Base-by-base conservation (phyloP, 2,113 vertebrate genomes). In the Camarhynchus parvulus region DNA sequence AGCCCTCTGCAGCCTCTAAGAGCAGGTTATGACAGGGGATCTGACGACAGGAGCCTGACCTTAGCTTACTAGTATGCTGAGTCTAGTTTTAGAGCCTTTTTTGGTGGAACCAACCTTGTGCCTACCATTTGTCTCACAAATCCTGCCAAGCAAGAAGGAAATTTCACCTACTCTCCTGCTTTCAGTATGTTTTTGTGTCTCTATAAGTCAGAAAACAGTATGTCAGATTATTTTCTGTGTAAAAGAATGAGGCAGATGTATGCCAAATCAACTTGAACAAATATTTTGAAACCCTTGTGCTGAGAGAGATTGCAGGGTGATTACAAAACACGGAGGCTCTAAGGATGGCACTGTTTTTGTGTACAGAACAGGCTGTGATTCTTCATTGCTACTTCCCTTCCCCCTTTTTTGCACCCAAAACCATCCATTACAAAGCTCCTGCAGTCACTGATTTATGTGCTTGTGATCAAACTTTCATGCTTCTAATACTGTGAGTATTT, bases 361-460 rank as follows among this genome's bases (percentile, higher is more conserved):
- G 56, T 49, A 84, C 21, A 55, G 73, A 92, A 67, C 35, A 67
- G 56, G 37, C 39, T 84, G 69, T 5, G 4, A 62, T 70, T 92
- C 80, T 84, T 87, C 77, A 83, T 18, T 68, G 44, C 70, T 72
- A 58, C 63, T 37, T 50, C 46, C 33, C 33, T n/a, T 44, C 11
- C 18, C 15, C 16, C 28, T 28, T 61, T 66, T 70, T 72, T 75
- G 62, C 35, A 27, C 53, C 50, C 62, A 61, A 92, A 86, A 2
- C 41, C 58, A 92, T 75, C 69, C 52, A 89, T 87, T 94, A 86
- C 49, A 79, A 69, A 90, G 53, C 66, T 92, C 58, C 77, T 79
- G 77, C 47, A 90, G 74, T 81, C 81, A 56, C 70, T 84, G 89
- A 94, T 95, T 91, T 85, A 94, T 74, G 76, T 69, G 55, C 63